Evolutionary conservation across 2,113 vertebrate species (phyloP), one percentile per base, ranked within the genome.

Genomic region (Hippocampus comes): DNA sequence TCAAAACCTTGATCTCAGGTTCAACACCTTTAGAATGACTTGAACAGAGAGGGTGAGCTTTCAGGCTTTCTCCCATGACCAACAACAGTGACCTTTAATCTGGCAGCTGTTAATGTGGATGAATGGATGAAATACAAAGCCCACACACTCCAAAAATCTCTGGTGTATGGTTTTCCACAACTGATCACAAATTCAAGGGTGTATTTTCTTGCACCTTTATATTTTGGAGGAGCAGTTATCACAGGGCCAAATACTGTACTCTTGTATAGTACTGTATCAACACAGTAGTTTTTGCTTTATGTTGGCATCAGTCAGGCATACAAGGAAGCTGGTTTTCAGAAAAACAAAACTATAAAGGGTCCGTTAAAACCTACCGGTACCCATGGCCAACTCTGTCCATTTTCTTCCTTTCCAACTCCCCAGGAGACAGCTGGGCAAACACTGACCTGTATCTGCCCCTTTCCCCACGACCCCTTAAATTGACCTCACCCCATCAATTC

Each of bases 371-470:
- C 23, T 25, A 66, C 25, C 25, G 25, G 25, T 25, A 25, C 7
- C 43, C 15, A 48, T 25, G 17, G 12, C 41, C 10, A 46, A 12
- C 41, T 43, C 20, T 7, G 21, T 65, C 63, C 41, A 42, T 46
- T 65, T 27, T 25, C 43, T 48, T 48, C 64, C 15, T 48, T 66
- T 87, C 72, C 81, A 77, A 20, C 78, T 78, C 78, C 61, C 76
- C 68, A 57, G 60, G 75, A 70, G 82, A 83, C 87, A 89, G 86
- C 87, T 89, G 88, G 80, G 81, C 81, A 89, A 91, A 91, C 82
- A 89, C 65, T 75, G 83, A 89, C 82, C 87, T 34, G 42, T 75
- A 83, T 78, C 67, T 70, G 63, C 66, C 63, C 72, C 67, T 49
- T 75, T 87, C 42, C 72, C 82, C 68, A 73, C 63, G 72, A 79